phyloP scores from a whole-genome alignment of 2,888 invertebrate genomes.

The Hyles lineata region DNA sequence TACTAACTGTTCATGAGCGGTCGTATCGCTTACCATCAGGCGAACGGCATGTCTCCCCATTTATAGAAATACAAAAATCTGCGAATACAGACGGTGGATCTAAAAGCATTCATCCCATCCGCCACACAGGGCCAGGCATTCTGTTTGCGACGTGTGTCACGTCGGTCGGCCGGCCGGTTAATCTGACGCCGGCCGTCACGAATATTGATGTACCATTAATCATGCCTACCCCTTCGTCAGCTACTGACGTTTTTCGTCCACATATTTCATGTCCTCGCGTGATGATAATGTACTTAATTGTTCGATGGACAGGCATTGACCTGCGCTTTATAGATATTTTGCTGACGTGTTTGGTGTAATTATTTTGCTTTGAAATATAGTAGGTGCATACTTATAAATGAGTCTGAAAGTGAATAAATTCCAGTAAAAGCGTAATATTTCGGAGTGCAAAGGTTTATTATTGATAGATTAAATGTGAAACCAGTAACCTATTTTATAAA shows the following conservation, averaged over 20 bases:
- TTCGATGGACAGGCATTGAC: neutral
- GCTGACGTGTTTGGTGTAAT: neutral
- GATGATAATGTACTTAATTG: conserved; percentile 6
- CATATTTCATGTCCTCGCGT: conserved; percentile 17
- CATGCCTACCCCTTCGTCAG: conserved; percentile 42
- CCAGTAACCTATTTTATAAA: no score
- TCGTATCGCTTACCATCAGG: no score
- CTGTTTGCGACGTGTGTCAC: conserved; percentile 55
- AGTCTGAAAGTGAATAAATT: no score
- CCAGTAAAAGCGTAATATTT: no score
- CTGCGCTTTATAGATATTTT: neutral
- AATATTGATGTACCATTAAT: conserved; percentile 75
- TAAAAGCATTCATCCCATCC: neutral
- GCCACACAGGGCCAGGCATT: conserved; percentile 22
- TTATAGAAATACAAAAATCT: neutral
- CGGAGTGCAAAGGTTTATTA: no score
- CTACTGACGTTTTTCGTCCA: conserved; percentile 23
- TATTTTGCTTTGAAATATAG: no score
- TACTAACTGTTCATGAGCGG: no score
- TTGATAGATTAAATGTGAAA: no score
- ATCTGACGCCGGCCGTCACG: conserved; percentile 63
- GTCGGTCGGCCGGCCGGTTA: conserved; percentile 53
- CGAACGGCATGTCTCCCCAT: no score
- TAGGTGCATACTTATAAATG: no score
- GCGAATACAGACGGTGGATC: neutral